A percentile compares a stretch with the other conserved stretches of the same genome.
Evolutionary conservation across 2,113 vertebrate genomes (phyloP).

Genomic region (Daubentonia madagascariensis): DNA sequence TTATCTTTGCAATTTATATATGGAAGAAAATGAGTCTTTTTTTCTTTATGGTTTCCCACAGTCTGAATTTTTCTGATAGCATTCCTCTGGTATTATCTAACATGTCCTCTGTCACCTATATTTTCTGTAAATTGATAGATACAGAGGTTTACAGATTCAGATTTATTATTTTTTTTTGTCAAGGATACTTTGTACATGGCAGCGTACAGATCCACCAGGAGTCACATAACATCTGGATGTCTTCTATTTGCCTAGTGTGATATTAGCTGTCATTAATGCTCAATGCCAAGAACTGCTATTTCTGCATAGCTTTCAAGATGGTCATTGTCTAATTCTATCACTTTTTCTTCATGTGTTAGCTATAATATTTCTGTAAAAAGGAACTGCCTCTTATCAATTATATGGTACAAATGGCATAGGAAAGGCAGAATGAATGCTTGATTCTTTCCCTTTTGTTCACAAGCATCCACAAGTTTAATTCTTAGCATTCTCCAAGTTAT

Average conservation of each 20-base stretch:
- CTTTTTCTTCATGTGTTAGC: not conserved
- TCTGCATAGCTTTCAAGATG: not conserved
- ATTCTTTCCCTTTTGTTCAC: not conserved
- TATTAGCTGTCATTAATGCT: not conserved
- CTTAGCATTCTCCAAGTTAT: not conserved
- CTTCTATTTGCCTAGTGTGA: not conserved
- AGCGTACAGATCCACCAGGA: not conserved
- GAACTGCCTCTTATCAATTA: not conserved
- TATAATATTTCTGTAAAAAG: not conserved
- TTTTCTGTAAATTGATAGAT: not conserved
- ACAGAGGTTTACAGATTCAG: not conserved
- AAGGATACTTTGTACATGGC: not conserved
- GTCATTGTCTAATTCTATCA: not conserved
- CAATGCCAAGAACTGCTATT: not conserved
- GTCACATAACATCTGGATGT: not conserved
- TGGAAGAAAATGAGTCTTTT: not conserved
- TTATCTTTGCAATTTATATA: not conserved
- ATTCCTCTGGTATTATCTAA: not conserved
- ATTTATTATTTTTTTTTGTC: not conserved
- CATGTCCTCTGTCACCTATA: not conserved
- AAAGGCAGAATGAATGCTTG: not conserved
- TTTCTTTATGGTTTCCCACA: not conserved
- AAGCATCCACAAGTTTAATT: not conserved
- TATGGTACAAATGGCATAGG: not conserved
- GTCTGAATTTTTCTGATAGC: not conserved